A percentile compares a stretch with the other conserved stretches of the same genome.
phyloP scores from a whole-genome alignment of 2,888 invertebrate species.

The Chrysolina haemoptera region DNA sequence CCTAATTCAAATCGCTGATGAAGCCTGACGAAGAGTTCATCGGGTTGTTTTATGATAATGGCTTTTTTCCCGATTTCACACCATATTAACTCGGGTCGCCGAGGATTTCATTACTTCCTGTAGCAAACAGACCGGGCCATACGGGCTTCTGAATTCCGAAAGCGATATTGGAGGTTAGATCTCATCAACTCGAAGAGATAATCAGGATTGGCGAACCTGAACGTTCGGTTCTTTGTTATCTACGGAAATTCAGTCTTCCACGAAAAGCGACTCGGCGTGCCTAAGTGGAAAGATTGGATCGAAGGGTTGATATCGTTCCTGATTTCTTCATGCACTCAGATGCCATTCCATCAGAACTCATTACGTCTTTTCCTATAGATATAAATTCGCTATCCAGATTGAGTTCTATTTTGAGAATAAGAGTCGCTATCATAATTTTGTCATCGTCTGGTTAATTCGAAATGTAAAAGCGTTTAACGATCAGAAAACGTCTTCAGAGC shows the following conservation, averaged over 20 bases:
- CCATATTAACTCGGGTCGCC: conserved; percentile 28
- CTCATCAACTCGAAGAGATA: conserved; percentile 31
- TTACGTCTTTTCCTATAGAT: no score
- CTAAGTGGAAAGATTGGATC: background rate
- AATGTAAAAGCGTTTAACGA: no score
- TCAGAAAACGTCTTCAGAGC: no score
- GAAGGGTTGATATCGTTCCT: background rate
- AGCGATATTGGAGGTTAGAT: conserved; percentile 33
- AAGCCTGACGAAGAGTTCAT: conserved; percentile 35
- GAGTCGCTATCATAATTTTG: no score
- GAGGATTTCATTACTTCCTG: conserved; percentile 33
- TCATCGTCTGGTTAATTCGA: no score
- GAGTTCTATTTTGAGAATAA: no score
- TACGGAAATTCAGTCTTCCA: conserved; percentile 18
- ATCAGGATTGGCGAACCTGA: conserved; percentile 14
- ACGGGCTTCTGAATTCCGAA: conserved; percentile 17
- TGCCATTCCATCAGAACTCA: no score
- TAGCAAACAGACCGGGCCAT: conserved; percentile 32
- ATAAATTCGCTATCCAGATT: no score
- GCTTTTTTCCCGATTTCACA: conserved; percentile 34
- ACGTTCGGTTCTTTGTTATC: conserved; percentile 20
- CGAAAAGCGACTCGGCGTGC: background rate
- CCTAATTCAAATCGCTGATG: conserved; percentile 16
- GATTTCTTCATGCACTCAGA: no score
- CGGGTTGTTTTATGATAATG: conserved; percentile 33